Evolutionary conservation across 2,113 vertebrate genomes (phyloP), one percentile per base, ranked within the genome.

Genomic region (Calyptommatus sinebrachiatus): DNA sequence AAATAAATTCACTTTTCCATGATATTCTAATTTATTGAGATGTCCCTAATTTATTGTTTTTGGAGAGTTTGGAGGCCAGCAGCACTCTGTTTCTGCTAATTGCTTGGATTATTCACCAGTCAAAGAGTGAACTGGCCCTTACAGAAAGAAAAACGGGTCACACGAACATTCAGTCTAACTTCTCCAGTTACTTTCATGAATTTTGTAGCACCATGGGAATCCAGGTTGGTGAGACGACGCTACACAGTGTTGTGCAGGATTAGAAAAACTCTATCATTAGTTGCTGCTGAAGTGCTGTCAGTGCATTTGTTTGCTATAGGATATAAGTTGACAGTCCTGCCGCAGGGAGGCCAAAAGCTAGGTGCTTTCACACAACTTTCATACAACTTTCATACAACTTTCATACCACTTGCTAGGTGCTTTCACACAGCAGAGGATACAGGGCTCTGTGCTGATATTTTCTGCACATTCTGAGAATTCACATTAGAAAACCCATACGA

Each of bases 171-270:
- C 35, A 41, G 2, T 41, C 35, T 41, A 4, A 2, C 35, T 41
- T 82, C 35, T 57, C 46, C 22, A 31, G n/a, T 70, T 45, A 41
- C 48, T 76, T 77, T n/a, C 24, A 66, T 31, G 63, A 87, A 78
- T 73, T 77, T n/a, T 41, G 9, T 26, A 53, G 60, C 68, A 74
- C 26, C 67, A 67, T 35, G 75, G 77, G 72, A 29, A 35, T 66
- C n/a, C 24, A 35, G 48, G 46, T 68, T 20, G 53, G 31, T 8
- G 46, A 72, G 8, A 24, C 0, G 1, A 60, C 18, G 28, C 63
- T 83, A 77, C 68, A 48, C 29, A 16, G 62, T 35, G 70, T 20
- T 63, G 29, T 73, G 57, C 45, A 77, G 60, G 12, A 11, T 8
- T 83, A 80, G 28, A 76, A 75, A 75, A 87, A 74, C 1, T 28